Percentiles rank a stretch among this genome's conserved stretches.
Conservation (phyloP, 1,140 invertebrate species). For the Rhopalosiphum padi region DNA sequence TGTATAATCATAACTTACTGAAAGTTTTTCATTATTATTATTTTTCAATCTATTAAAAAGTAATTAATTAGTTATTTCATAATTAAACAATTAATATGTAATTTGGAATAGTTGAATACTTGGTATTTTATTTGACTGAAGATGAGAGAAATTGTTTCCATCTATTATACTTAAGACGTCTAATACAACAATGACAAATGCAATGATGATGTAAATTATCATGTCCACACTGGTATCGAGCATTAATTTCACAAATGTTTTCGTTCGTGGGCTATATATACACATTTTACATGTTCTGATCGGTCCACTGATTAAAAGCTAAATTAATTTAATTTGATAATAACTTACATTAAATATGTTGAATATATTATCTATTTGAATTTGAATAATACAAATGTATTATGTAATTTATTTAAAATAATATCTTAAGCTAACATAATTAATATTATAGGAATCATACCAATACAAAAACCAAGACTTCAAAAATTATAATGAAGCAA, state of each 20-base stretch:
- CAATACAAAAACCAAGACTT: too few relatives aligned
- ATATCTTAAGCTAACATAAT: background rate
- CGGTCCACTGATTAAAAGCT: background rate
- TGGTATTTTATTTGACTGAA: background rate
- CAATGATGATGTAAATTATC: background rate
- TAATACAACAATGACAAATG: background rate
- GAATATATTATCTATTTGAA: background rate
- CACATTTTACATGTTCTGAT: background rate
- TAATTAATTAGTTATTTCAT: too few relatives aligned
- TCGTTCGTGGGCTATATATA: background rate
- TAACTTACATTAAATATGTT: background rate
- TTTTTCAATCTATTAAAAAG: too few relatives aligned
- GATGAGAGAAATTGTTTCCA: background rate
- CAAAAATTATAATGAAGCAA: too few relatives aligned
- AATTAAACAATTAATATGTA: too few relatives aligned
- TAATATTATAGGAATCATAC: too few relatives aligned
- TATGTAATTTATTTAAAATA: too few relatives aligned
- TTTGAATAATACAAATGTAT: too few relatives aligned
- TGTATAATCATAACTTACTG: too few relatives aligned
- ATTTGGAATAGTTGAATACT: background rate
- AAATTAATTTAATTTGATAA: background rate
- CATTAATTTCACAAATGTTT: background rate
- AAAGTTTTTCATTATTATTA: too few relatives aligned
- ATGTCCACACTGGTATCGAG: background rate
- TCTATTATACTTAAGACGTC: background rate